Percentiles rank a stretch among this genome's conserved stretches.
phyloP scores from a whole-genome alignment of 2,797 vertebrate genomes.

The Hyperoplus lanceolatus region DNA sequence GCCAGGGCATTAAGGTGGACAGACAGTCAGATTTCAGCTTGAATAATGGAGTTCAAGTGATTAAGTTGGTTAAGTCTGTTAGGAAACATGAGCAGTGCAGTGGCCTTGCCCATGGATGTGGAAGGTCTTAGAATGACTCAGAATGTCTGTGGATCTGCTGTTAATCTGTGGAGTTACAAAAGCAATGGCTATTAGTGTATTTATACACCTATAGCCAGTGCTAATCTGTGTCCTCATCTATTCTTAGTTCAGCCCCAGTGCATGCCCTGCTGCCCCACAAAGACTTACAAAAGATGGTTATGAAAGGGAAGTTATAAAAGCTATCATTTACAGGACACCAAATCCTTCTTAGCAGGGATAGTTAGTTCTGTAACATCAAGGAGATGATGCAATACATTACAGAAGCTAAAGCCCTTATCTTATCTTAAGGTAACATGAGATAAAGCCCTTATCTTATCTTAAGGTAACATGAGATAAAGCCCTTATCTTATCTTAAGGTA shows the following conservation, averaged over 20 bases:
- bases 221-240: conserved; percentile 66
- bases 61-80: conserved; percentile 12
- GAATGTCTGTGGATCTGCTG: conserved; percentile 24
- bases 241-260: conserved; percentile 36
- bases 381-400: too few species aligned
- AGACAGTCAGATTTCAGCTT: not conserved
- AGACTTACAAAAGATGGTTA: conserved; percentile 38
- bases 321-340: not conserved
- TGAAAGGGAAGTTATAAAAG: conserved; percentile 36
- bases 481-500: too few species aligned
- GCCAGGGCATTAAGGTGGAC: not conserved
- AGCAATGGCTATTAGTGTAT: conserved; percentile 31
- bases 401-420: too few species aligned
- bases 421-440: too few species aligned
- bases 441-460: too few species aligned
- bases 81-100: conserved; percentile 16
- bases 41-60: not conserved
- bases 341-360: not conserved
- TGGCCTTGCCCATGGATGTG: conserved; percentile 29
- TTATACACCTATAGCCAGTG: conserved; percentile 20
- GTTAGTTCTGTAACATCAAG: conserved; percentile 2
- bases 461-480: too few species aligned
- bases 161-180: conserved; percentile 51
- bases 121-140: conserved; percentile 50
- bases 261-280: conserved; percentile 18